These are phyloP conservation scores for Dendrocopos noguchii DNA, from an alignment of 2,113 vertebrate species.

Conservation along the genomic window DNA sequence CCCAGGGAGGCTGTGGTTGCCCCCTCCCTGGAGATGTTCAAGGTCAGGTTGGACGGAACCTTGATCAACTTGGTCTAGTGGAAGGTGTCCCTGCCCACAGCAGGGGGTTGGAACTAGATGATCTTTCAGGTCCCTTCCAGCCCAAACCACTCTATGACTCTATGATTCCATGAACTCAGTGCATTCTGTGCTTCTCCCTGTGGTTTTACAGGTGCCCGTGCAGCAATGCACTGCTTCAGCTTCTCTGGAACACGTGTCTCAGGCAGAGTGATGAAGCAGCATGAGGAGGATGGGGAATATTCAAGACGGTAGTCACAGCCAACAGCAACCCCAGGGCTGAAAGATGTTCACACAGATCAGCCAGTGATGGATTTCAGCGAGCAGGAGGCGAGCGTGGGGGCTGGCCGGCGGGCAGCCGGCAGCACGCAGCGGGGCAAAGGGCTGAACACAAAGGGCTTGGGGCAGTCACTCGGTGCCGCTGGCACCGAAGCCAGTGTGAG, in stretches of 20 bases:
- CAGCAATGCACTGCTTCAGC: conserved; percentile 35
- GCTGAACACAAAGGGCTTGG: not conserved
- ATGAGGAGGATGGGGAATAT: not conserved
- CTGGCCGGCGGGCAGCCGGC: not conserved
- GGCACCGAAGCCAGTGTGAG: not conserved
- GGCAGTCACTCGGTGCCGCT: not conserved
- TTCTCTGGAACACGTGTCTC: not conserved
- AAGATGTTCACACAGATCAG: not conserved
- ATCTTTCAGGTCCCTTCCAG: too few relatives aligned
- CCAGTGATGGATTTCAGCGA: not conserved
- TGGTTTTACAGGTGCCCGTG: not conserved
- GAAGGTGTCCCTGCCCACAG: too few relatives aligned
- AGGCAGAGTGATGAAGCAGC: not conserved
- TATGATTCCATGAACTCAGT: not conserved
- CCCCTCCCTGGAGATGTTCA: too few relatives aligned
- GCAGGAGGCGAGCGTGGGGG: not conserved
- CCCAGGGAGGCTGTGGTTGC: too few relatives aligned
- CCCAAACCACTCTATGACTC: too few relatives aligned
- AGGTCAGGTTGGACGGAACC: too few relatives aligned
- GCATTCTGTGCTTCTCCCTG: not conserved
- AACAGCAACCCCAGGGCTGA: not conserved
- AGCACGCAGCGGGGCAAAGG: not conserved
- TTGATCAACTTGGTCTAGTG: too few relatives aligned
- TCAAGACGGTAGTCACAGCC: not conserved
- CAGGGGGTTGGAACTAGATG: too few relatives aligned